These are phyloP conservation scores for Dicrostonyx torquatus DNA, from an alignment of 2,797 vertebrate genomes.

Conservation along the genomic window DNA sequence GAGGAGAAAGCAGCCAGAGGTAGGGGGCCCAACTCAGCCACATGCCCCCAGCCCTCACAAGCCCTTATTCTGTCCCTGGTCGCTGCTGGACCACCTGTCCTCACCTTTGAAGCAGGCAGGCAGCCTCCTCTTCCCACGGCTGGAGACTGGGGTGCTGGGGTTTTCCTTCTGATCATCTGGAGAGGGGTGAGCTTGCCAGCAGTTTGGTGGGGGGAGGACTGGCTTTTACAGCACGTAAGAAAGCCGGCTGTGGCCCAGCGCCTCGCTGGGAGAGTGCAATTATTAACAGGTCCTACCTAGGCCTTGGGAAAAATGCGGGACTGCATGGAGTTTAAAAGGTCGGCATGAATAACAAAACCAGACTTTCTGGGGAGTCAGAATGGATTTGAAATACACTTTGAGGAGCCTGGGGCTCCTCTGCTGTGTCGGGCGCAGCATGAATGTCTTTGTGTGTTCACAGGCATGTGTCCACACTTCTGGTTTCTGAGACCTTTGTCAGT, in stretches of 20 bases:
- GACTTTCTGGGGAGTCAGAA: conserved; percentile 86
- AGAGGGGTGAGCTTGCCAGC: conserved; percentile 34
- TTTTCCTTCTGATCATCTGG: conserved; percentile 59
- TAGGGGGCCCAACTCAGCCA: conserved; percentile 42
- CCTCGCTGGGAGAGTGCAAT: conserved; percentile 86
- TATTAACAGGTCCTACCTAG: conserved; percentile 87
- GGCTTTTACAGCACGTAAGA: conserved; percentile 67
- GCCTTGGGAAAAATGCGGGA: conserved; percentile 86
- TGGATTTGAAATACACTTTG: conserved; percentile 79
- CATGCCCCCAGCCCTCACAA: not conserved
- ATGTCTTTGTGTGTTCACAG: conserved; percentile 3
- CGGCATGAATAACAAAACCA: conserved; percentile 86
- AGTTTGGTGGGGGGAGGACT: not conserved
- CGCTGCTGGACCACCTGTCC: conserved; percentile 58
- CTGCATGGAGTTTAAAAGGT: conserved; percentile 87
- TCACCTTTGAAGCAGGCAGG: conserved; percentile 66
- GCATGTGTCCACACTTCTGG: conserved; percentile 29
- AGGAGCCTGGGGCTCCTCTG: conserved; percentile 68
- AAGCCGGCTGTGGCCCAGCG: conserved; percentile 70
- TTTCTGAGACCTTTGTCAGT: conserved; percentile 58
- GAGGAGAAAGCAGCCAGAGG: conserved; percentile 76
- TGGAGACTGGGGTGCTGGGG: not conserved
- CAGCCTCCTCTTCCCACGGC: not conserved
- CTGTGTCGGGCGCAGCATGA: not conserved
- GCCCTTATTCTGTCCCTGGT: conserved; percentile 27